Evolutionary conservation across 1,140 invertebrate genomes (phyloP), one percentile per base, ranked within the genome.

Genomic region (Hyles vespertilio): DNA sequence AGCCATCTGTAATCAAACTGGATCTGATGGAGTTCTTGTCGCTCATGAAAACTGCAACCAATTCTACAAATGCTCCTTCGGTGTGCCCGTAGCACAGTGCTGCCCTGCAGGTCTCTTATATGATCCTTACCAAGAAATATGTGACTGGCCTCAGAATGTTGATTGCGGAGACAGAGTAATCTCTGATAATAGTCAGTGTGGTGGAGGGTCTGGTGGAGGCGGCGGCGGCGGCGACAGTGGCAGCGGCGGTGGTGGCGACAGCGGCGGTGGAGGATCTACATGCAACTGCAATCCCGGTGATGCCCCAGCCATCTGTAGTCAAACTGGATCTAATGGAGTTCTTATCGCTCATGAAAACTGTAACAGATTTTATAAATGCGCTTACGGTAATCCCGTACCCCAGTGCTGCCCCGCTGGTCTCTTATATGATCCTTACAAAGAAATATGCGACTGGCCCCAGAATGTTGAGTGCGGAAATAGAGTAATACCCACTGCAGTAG

Each of bases 61-160:
- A 51, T 79, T 67, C 51, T 79, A 76, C 34, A 72, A 63, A 58
- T 79, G 76, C 22, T 40, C 45, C 11, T 11, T 70, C 45, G 74
- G 72, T 6, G 32, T 58, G 40, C 69, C 68, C 3, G 56, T 70
- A 5, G 56, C 53, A 1, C 69, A 74, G 5, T 91, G 89, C 51
- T 90, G 88, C 6, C 65, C 74, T 0, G 72, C 77, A 22, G 47
- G 54, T 33, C 89, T 90, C 54, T 72, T 91, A 62, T 94, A 90
- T 64, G 92, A 93, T 74, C 84, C 92, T 48, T 54, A 83, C 46
- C 67, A 69, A 12, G 80, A 91, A 77, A 77, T 91, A 63, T 91
- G 94, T 76, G 90, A 94, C 69, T 89, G 92, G 91, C 81, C 92
- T 33, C 61, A 90, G 55, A 79, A 89, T 64, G 91, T 96, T 1